Conservation (phyloP, 2,888 invertebrate genomes). For the Patella depressa region DNA sequence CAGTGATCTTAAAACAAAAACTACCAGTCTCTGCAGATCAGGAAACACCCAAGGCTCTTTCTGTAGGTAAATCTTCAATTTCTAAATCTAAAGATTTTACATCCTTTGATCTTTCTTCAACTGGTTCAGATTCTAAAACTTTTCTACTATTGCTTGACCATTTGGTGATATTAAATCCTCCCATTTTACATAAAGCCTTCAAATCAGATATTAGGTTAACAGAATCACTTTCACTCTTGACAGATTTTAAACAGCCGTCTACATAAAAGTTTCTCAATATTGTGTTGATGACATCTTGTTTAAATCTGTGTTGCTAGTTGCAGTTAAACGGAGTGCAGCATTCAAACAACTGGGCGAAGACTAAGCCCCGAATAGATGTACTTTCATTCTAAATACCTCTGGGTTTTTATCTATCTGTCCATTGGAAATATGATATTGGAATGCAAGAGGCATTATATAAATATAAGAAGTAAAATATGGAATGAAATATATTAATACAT, state of each 20-base stretch:
- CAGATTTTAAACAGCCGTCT: conserved; percentile 13
- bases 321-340: no score
- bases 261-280: conserved; percentile 13
- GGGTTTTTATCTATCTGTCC: no score
- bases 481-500: no score
- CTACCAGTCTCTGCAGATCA: background rate
- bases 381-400: no score
- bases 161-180: background rate
- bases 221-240: background rate
- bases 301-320: no score
- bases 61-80: conserved; percentile 7
- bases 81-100: conserved; percentile 1
- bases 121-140: background rate
- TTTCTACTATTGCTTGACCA: background rate
- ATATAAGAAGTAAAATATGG: no score
- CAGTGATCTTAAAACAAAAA: background rate
- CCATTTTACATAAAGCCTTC: background rate
- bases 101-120: conserved; percentile 1
- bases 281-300: background rate
- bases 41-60: conserved; percentile 6
- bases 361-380: no score
- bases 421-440: no score
- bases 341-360: no score
- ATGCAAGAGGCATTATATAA: no score
- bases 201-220: background rate